Base-by-base conservation (phyloP, 2,113 vertebrate species). In the Ptychochromis oligacanthus region DNA sequence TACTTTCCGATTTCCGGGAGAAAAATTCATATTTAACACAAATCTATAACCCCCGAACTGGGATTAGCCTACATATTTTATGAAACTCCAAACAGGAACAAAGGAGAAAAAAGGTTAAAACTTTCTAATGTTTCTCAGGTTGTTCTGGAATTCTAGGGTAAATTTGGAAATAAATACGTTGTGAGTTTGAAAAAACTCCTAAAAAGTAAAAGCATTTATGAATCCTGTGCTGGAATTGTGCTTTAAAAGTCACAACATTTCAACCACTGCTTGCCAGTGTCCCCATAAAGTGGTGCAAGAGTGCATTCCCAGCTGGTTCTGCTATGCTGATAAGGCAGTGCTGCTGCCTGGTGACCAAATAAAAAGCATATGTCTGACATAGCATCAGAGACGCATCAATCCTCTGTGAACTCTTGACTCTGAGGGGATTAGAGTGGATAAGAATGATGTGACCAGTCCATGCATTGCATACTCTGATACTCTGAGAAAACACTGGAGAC, bases 331-430 rank as follows among this genome's bases (percentile, higher is more conserved):
- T 94, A 92, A 93, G 88, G 77, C 86, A 83, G 61, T 13, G 7
- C 2, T 43, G 75, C 83, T 85, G 89, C 87, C 88, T 88, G 89
- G 87, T 83, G 84, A 87, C 88, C 86, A 93, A 94, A 94, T 90
- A 87, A 84, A 93, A 93, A 93, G 88, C 94, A 94, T 86, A 91
- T 94, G 93, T 89, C 89, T 89, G 78, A 94, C 90, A 88, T 54
- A 85, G 84, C 86, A 83, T 74, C 88, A 89, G 88, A 88, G 89
- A 91, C 79, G 76, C 90, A 91, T 91, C 93, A 87, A 87, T 91
- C 91, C 89, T 90, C 79, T 13, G 4, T 93, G 93, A 93, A 94
- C 92, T 89, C 88, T 91, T 90, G 84, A 94, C 92, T 86, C 77
- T 5, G 56, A 18, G 38, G 55, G 89, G 84, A 87, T 94, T 87